A percentile compares a stretch with the other conserved stretches of the same genome.
These are phyloP conservation scores for Trichogramma evanescens DNA, from an alignment of 2,888 invertebrate species.

Conservation along the genomic window DNA sequence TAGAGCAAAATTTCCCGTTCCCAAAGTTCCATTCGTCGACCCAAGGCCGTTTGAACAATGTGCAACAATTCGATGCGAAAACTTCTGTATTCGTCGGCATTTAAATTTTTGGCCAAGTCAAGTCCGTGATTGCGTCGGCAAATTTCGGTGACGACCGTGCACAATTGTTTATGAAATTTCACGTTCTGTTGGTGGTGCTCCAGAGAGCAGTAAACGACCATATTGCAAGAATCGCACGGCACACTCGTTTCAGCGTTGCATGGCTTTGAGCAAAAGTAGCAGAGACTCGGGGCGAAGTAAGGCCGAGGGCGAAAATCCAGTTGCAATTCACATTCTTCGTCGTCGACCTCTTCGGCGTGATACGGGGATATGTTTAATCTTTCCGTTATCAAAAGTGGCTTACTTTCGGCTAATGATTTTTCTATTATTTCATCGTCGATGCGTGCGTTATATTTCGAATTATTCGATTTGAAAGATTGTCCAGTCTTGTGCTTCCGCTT, in stretches of 20 bases:
- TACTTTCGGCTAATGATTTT: background rate
- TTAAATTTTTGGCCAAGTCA: slow-evolving; percentile 48
- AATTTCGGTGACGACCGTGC: slow-evolving; percentile 55
- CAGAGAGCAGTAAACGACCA: slow-evolving; percentile 59
- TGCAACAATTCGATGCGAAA: slow-evolving; percentile 59
- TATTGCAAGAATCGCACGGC: slow-evolving; percentile 52
- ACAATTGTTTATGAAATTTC: slow-evolving; percentile 55
- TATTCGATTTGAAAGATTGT: background rate
- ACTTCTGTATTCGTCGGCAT: slow-evolving; percentile 57
- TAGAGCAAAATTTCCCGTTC: slow-evolving; percentile 66
- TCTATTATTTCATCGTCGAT: background rate
- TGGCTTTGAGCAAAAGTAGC: slow-evolving; percentile 41
- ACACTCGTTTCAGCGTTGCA: slow-evolving; percentile 19
- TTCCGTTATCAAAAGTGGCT: slow-evolving; percentile 5
- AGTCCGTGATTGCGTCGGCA: slow-evolving; percentile 55
- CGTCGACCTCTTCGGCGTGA: slow-evolving; percentile 26
- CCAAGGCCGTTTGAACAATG: slow-evolving; percentile 54
- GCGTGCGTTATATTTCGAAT: background rate
- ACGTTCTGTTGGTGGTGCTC: slow-evolving; percentile 58
- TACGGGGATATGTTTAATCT: slow-evolving; percentile 8
- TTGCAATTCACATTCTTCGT: slow-evolving; percentile 56
- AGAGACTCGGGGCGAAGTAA: slow-evolving; percentile 57
- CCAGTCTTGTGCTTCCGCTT: slow-evolving; percentile 6
- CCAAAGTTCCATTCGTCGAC: slow-evolving; percentile 56
- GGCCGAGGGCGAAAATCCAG: slow-evolving; percentile 61